A percentile compares a stretch with the other conserved stretches of the same genome.
These are phyloP conservation scores for Ochlodes sylvanus DNA, from an alignment of 2,888 invertebrate genomes.

Conservation along the genomic window DNA sequence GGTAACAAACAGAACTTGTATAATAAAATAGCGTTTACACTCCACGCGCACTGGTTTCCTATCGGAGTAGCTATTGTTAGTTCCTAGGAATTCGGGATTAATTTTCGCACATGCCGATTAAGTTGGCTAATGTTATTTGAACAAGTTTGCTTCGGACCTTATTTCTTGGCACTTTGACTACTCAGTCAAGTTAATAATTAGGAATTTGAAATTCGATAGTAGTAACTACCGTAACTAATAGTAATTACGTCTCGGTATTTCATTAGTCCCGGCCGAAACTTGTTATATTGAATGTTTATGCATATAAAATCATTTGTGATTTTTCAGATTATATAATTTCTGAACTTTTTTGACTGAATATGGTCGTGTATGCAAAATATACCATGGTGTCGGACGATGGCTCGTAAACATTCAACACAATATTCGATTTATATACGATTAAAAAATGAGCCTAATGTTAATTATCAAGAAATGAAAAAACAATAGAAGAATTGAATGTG, in stretches of 20 bases:
- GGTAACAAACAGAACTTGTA: conserved; percentile 50
- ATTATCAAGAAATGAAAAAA: too few relatives aligned
- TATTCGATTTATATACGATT: too few relatives aligned
- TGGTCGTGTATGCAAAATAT: too few relatives aligned
- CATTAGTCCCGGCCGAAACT: not conserved
- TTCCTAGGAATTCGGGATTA: conserved; percentile 55
- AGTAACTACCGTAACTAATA: not conserved
- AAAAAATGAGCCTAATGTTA: too few relatives aligned
- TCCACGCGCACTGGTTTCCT: conserved; percentile 63
- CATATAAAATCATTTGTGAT: too few relatives aligned
- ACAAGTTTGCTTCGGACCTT: conserved; percentile 32
- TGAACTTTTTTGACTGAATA: too few relatives aligned
- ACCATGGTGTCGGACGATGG: too few relatives aligned
- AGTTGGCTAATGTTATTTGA: conserved; percentile 38
- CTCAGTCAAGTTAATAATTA: conserved; percentile 12
- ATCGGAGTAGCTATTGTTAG: conserved; percentile 48
- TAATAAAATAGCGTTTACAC: conserved; percentile 71
- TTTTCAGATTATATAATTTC: too few relatives aligned
- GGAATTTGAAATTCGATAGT: not conserved
- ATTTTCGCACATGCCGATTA: conserved; percentile 34
- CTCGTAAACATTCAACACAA: too few relatives aligned
- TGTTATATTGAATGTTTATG: not conserved
- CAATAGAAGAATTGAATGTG: too few relatives aligned
- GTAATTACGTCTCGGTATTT: not conserved
- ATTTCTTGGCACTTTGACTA: conserved; percentile 20